Evolutionary conservation across 2,888 invertebrate genomes (phyloP).

Genomic region (Lasioglossum figueresi): DNA sequence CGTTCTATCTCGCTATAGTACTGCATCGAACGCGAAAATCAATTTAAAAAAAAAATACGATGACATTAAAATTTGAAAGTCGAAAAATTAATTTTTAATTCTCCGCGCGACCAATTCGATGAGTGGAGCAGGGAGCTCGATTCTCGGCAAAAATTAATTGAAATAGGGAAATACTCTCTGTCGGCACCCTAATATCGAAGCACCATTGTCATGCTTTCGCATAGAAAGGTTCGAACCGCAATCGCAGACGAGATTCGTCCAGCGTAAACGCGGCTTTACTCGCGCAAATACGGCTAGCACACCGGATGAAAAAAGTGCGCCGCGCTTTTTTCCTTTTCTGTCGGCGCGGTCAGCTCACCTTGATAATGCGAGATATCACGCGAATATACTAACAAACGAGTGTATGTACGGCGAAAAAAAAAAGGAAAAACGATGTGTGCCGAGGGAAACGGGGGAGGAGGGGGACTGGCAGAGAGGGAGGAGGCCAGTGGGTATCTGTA

Average conservation of each 20-base stretch:
- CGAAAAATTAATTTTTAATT: not conserved
- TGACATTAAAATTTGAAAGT: not conserved
- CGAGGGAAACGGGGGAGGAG: slow-evolving; percentile 16
- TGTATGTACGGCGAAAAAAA: slow-evolving; percentile 33
- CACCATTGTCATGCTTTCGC: not conserved
- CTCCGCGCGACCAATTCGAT: not conserved
- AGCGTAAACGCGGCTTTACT: slow-evolving; percentile 47
- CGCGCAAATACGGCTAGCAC: slow-evolving; percentile 32
- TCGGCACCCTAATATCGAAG: not conserved
- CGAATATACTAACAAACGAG: slow-evolving; percentile 59
- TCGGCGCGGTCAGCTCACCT: slow-evolving; percentile 70
- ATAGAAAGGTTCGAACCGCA: not conserved
- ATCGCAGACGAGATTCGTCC: not conserved
- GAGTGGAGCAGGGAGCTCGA: not conserved
- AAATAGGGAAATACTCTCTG: not conserved
- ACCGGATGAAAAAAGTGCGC: slow-evolving; percentile 65
- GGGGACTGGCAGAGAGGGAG: slow-evolving; percentile 26
- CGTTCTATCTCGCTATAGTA: too few relatives aligned
- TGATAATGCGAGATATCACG: slow-evolving; percentile 75
- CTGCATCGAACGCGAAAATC: not conserved
- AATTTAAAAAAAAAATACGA: not conserved
- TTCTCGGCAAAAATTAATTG: not conserved
- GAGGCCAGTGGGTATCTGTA: slow-evolving; percentile 67
- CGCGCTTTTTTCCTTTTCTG: slow-evolving; percentile 45
- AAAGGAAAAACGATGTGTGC: slow-evolving; percentile 34